phyloP scores from a whole-genome alignment of 2,888 invertebrate genomes.

The Trileptium ribeirensis region DNA sequence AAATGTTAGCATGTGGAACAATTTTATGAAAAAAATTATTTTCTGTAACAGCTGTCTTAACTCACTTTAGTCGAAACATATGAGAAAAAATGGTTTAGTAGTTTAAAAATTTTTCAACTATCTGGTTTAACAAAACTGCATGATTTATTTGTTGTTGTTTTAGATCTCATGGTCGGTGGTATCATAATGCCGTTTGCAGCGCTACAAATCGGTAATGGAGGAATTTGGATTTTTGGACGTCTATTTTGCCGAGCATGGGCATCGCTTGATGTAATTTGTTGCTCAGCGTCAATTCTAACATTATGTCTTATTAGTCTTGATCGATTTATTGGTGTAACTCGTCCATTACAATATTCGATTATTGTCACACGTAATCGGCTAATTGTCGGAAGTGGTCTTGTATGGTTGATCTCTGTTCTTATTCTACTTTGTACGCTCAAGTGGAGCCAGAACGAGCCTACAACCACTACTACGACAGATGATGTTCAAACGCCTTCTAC shows the following conservation, averaged over 20 bases:
- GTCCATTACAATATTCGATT: constrained; percentile 22
- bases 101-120: too few relatives aligned
- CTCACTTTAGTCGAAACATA: too few relatives aligned
- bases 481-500: neutral
- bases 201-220: neutral
- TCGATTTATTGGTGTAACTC: constrained; percentile 22
- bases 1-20: too few relatives aligned
- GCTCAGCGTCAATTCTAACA: constrained; percentile 19
- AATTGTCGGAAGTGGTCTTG: neutral
- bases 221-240: neutral
- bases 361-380: constrained; percentile 24
- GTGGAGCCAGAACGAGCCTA: neutral
- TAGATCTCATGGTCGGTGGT: constrained; percentile 16
- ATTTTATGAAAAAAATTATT: too few relatives aligned
- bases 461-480: neutral
- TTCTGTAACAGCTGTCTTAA: too few relatives aligned
- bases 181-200: constrained; percentile 38
- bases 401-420: constrained; percentile 21
- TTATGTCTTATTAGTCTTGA: constrained; percentile 21
- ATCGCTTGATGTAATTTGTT: constrained; percentile 21
- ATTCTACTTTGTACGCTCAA: constrained; percentile 22
- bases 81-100: too few relatives aligned
- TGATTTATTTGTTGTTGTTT: too few relatives aligned
- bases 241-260: constrained; percentile 18
- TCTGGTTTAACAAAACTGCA: too few relatives aligned